Evolutionary conservation across 2,113 vertebrate genomes (phyloP), one percentile per base, ranked within the genome.

Genomic region (Myxocyprinus asiaticus): DNA sequence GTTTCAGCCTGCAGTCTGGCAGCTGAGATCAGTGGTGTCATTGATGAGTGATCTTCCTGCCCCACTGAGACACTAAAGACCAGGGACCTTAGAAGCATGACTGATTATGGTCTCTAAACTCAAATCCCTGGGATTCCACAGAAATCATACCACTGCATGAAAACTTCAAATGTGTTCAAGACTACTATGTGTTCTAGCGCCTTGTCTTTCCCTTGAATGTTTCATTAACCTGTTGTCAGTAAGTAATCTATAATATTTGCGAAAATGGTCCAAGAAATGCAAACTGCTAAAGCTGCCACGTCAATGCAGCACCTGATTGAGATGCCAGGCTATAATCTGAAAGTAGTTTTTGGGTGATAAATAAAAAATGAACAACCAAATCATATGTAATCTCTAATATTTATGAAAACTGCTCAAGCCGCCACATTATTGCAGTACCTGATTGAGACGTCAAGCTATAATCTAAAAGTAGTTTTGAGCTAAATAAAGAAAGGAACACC

Each of bases 31-130:
- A 47, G 8, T 14, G 8, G 17, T 51, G 4, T 64, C 42, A 53
- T 64, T 64, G 17, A 76, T 64, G 59, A 22, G n/a, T 42, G 59
- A 76, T 65, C 9, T 53, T 59, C 11, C 51, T 47, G 59, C 9
- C 12, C 51, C 43, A 73, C 55, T 5, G 55, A 14, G 55, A 15
- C 55, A 58, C 15, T 42, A 45, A 51, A 64, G 63, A 63, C 17
- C 9, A n/a, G 59, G 43, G 15, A 14, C 12, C 33, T 17, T 8
- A 62, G 55, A 7, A 62, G 7, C 56, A 17, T 33, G 53, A 61
- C 43, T 62, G 44, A 76, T 62, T 64, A 51, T 58, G 61, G n/a
- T 4, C 45, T 10, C 22, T 33, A 33, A 33, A 11, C 59, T 17
- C 56, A 61, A 43, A 2, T 33, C 22, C 22, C 22, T 33, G 22